Evolutionary conservation across 2,113 vertebrate genomes (phyloP).

Genomic region (Sinocyclocheilus rhinocerous): DNA sequence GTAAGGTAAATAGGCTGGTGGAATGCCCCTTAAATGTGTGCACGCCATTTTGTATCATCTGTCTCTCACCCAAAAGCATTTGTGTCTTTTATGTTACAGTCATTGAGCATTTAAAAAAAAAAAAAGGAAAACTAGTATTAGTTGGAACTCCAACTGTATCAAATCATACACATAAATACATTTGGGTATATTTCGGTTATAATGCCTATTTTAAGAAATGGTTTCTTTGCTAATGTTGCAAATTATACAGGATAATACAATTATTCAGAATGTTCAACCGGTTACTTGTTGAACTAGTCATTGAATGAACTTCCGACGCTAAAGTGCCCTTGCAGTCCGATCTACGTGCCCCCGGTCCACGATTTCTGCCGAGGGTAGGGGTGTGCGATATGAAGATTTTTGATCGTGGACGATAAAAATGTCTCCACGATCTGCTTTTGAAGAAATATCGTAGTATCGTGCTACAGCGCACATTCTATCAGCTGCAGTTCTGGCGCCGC

Average conservation of each 20-base stretch:
- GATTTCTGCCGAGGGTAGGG: too few relatives aligned
- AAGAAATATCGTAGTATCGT: too few relatives aligned
- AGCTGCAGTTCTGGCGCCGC: too few relatives aligned
- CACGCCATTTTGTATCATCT: neutral
- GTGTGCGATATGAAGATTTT: too few relatives aligned
- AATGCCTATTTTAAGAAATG: neutral
- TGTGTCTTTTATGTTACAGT: neutral
- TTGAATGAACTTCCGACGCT: too few relatives aligned
- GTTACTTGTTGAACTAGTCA: too few relatives aligned
- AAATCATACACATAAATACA: neutral
- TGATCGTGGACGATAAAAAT: too few relatives aligned
- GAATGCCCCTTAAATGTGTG: constrained; percentile 3
- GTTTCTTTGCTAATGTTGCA: neutral
- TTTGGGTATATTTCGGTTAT: neutral
- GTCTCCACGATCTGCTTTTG: too few relatives aligned
- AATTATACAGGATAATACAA: neutral
- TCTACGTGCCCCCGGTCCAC: too few relatives aligned
- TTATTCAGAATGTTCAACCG: neutral
- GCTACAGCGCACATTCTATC: too few relatives aligned
- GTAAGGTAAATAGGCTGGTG: constrained; percentile 42
- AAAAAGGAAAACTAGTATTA: neutral
- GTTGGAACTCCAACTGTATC: too few relatives aligned
- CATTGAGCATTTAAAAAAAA: neutral
- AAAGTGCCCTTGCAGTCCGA: too few relatives aligned
- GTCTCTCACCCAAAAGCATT: neutral